Evolutionary conservation across 1,140 invertebrate genomes (phyloP).

Genomic region (Trichomalopsis sarcophagae): DNA sequence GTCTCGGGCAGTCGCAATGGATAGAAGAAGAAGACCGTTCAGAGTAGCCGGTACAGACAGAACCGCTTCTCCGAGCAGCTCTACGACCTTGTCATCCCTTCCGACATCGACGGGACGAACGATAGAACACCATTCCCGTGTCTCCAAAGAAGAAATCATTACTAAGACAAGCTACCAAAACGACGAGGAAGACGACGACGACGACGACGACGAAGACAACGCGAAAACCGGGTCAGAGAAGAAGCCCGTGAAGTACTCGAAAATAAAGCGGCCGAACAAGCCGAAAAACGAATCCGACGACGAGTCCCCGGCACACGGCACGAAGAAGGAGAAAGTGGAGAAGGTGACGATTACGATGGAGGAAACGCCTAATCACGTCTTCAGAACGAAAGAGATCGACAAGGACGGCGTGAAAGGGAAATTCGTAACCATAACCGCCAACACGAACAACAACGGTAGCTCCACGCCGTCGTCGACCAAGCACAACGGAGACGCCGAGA

Average conservation of each 20-base stretch:
- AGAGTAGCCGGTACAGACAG: not conserved
- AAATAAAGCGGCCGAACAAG: not conserved
- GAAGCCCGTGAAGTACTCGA: not conserved
- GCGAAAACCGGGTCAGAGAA: not conserved
- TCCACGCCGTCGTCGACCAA: not conserved
- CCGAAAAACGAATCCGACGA: slow-evolving; percentile 17
- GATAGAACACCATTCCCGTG: slow-evolving; percentile 54
- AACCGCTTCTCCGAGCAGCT: not conserved
- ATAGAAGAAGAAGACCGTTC: slow-evolving; percentile 28
- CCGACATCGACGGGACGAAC: slow-evolving; percentile 55
- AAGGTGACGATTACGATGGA: slow-evolving; percentile 58
- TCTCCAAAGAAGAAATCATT: slow-evolving; percentile 62
- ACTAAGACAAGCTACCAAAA: slow-evolving; percentile 60
- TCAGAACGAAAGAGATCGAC: slow-evolving; percentile 56
- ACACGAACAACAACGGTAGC: slow-evolving; percentile 26
- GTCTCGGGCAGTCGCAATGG: not conserved
- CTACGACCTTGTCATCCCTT: not conserved
- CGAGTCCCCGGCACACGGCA: not conserved
- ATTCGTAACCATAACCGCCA: slow-evolving; percentile 52
- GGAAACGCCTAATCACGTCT: slow-evolving; percentile 61
- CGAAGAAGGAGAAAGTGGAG: slow-evolving; percentile 50
- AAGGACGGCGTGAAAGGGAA: slow-evolving; percentile 54
- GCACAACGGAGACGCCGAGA: slow-evolving; percentile 45
- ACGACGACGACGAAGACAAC: slow-evolving; percentile 11
- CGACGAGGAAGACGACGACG: slow-evolving; percentile 18